Evolutionary conservation across 1,140 invertebrate genomes (phyloP).

Genomic region (Aleiodes sp.): DNA sequence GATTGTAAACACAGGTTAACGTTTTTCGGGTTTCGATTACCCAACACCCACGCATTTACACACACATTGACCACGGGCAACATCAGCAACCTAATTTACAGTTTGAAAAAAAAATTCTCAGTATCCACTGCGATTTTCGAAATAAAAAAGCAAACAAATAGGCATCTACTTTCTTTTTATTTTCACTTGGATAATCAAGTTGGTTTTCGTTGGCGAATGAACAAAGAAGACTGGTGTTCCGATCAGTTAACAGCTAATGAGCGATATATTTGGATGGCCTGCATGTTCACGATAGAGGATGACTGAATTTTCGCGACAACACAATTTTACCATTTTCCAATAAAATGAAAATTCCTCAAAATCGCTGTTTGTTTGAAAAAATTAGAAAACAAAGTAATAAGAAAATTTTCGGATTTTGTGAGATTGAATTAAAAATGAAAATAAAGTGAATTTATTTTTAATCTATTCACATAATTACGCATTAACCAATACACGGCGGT

Average conservation of each 20-base stretch:
- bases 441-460: neutral
- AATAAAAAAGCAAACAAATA: too few relatives aligned
- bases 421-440: too few relatives aligned
- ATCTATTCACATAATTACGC: neutral
- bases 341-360: too few relatives aligned
- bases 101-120: too few relatives aligned
- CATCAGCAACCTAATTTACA: neutral
- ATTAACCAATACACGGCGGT: neutral
- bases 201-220: neutral
- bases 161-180: neutral
- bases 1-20: neutral
- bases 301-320: too few relatives aligned
- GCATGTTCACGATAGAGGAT: neutral
- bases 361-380: too few relatives aligned
- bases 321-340: too few relatives aligned
- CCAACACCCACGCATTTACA: too few relatives aligned
- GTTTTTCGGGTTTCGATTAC: neutral
- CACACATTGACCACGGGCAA: neutral
- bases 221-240: conserved; percentile 34
- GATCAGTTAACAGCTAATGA: conserved; percentile 54
- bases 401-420: too few relatives aligned
- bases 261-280: conserved; percentile 51
- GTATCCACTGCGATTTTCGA: too few relatives aligned
- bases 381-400: too few relatives aligned
- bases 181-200: neutral